Percentiles rank a stretch among this genome's conserved stretches.
phyloP scores from a whole-genome alignment of 2,888 invertebrate species.

The Eurytoma adleriae region DNA sequence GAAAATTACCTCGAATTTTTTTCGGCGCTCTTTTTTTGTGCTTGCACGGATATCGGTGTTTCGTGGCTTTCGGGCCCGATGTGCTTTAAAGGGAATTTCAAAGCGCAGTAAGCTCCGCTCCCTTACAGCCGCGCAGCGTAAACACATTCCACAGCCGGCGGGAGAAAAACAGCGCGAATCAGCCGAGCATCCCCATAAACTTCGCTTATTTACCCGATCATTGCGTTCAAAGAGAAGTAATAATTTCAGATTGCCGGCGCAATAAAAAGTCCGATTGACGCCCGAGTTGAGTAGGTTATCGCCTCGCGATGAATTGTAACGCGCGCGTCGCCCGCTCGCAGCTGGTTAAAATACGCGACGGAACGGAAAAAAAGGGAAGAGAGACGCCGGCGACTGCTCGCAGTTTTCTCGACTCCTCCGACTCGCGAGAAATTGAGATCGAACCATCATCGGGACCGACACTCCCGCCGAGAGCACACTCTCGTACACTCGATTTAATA shows the following conservation, averaged over 20 bases:
- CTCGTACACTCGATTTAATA: background rate
- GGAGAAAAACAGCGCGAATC: too few relatives aligned
- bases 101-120: too few relatives aligned
- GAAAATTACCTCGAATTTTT: background rate
- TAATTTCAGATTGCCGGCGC: constrained; percentile 36
- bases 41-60: too few relatives aligned
- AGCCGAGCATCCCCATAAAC: background rate
- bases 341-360: background rate
- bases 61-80: too few relatives aligned
- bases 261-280: constrained; percentile 56
- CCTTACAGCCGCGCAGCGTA: too few relatives aligned
- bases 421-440: too few relatives aligned
- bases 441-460: too few relatives aligned
- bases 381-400: background rate
- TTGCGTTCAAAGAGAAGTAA: constrained; percentile 47
- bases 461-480: background rate
- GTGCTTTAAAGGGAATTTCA: too few relatives aligned
- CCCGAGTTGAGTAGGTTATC: constrained; percentile 51
- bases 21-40: too few relatives aligned
- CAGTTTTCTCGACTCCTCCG: background rate
- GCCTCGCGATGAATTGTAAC: background rate
- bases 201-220: background rate
- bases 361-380: background rate
- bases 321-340: constrained; percentile 32
- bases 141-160: too few relatives aligned